Evolutionary conservation across 1,140 invertebrate genomes (phyloP).

Genomic region (Cotesia typhae): DNA sequence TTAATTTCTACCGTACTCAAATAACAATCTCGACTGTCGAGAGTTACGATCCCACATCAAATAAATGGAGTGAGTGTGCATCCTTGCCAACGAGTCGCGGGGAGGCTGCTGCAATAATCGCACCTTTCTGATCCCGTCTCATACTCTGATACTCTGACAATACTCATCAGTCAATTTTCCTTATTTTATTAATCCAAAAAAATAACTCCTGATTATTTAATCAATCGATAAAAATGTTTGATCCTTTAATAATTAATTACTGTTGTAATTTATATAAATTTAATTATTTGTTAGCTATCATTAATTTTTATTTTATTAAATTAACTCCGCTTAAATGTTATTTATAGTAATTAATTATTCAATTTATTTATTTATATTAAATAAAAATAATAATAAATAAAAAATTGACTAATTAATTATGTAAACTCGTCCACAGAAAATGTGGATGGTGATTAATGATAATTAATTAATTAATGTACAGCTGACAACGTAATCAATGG

Average conservation of each 20-base stretch:
- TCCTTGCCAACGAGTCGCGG: constrained; percentile 83
- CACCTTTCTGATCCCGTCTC: constrained; percentile 60
- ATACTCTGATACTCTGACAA: background rate
- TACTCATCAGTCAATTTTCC: background rate
- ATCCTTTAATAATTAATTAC: background rate
- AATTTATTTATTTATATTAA: too few species aligned
- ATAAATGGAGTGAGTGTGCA: constrained; percentile 80
- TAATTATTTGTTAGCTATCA: background rate
- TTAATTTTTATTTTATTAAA: constrained; percentile 9
- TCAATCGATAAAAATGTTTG: background rate
- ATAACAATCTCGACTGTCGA: constrained; percentile 83
- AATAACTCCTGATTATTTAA: background rate
- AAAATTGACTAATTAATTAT: constrained; percentile 3
- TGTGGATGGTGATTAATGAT: background rate
- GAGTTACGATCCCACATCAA: constrained; percentile 80
- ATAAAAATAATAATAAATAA: background rate
- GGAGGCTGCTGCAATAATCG: constrained; percentile 81
- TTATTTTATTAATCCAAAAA: background rate
- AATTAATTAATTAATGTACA: constrained; percentile 16
- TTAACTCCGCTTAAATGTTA: constrained; percentile 10
- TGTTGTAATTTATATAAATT: background rate
- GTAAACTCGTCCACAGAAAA: constrained; percentile 14
- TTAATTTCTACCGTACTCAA: constrained; percentile 84
- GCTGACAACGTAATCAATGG: constrained; percentile 21
- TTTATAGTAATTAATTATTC: background rate